These are phyloP conservation scores for Elachura formosa DNA, from an alignment of 2,113 vertebrate genomes.

Conservation along the genomic window DNA sequence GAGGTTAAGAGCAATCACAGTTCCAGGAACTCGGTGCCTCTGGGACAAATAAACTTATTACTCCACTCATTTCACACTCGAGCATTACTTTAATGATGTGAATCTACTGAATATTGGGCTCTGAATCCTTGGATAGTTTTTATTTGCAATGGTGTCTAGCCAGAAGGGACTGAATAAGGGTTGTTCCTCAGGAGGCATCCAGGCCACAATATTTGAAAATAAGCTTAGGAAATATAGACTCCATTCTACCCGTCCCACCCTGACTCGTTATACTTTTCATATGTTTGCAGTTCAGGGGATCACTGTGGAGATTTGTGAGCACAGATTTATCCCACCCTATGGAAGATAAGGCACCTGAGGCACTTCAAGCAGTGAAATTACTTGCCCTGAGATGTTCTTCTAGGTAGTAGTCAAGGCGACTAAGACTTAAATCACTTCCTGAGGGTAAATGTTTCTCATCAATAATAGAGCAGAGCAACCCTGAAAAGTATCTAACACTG, in stretches of 20 bases:
- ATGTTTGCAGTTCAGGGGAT: background rate
- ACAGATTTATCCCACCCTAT: background rate
- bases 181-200: background rate
- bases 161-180: background rate
- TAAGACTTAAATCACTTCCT: background rate
- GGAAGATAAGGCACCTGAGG: background rate
- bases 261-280: background rate
- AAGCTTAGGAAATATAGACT: background rate
- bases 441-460: background rate
- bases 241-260: background rate
- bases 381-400: accelerated
- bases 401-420: background rate
- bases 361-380: background rate
- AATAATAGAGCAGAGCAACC: background rate
- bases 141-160: background rate
- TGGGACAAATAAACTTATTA: background rate
- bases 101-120: background rate
- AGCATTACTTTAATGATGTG: background rate
- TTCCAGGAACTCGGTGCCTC: background rate
- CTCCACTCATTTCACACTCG: background rate
- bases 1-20: background rate
- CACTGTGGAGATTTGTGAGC: background rate
- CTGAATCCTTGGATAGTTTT: background rate
- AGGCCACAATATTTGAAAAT: background rate
- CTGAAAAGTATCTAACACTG: background rate